A percentile compares a stretch with the other conserved stretches of the same genome.
These are phyloP conservation scores for Augochlorella aurata DNA, from an alignment of 2,888 invertebrate genomes.

Conservation along the genomic window DNA sequence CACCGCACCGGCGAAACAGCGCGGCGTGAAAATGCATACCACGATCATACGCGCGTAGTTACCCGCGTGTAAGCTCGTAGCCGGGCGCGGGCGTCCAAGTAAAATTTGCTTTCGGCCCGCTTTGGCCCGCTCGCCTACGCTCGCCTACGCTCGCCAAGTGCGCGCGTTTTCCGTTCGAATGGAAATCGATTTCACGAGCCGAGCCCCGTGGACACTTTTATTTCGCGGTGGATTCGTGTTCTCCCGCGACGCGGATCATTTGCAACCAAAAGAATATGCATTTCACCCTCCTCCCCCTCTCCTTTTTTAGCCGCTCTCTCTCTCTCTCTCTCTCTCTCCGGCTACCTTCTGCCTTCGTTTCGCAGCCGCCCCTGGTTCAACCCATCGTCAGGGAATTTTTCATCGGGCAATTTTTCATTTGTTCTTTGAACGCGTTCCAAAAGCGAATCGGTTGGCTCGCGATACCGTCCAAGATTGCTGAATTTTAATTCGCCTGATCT, in stretches of 20 bases:
- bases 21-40: constrained; percentile 38
- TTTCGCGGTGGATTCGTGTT: constrained; percentile 12
- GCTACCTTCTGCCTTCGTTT: neutral
- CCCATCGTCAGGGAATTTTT: neutral
- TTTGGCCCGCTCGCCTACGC: neutral
- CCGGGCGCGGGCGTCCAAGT: neutral
- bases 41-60: constrained; percentile 10
- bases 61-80: constrained; percentile 10
- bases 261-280: constrained; percentile 6
- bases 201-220: constrained; percentile 19
- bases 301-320: neutral
- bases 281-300: no score
- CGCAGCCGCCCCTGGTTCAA: no score
- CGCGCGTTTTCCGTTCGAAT: constrained; percentile 3
- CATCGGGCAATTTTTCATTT: constrained; percentile 37
- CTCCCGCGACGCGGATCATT: constrained; percentile 18
- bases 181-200: constrained; percentile 43
- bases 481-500: constrained; percentile 26
- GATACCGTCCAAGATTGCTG: constrained; percentile 7
- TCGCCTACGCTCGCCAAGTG: neutral
- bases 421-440: constrained; percentile 42
- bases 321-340: neutral
- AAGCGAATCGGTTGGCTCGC: constrained; percentile 25
- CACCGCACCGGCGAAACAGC: constrained; percentile 28
- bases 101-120: constrained; percentile 34